Evolutionary conservation across 92 coral and sea anemone genomes (phyloP).

Genomic region (Epizoanthus rinbou): DNA sequence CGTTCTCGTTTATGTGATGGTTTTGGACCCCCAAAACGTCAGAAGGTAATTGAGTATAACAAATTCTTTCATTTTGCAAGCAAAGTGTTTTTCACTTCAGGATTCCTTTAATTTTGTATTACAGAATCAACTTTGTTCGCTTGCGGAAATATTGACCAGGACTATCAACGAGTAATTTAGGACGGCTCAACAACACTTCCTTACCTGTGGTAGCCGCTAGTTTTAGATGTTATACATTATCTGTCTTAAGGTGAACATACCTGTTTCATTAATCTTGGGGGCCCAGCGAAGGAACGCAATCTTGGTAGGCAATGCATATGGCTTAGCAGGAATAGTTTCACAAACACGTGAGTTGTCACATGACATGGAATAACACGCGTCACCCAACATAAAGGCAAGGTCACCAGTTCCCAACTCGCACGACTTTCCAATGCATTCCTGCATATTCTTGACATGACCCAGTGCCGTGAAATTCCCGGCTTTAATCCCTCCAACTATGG

Average conservation of each 20-base stretch:
- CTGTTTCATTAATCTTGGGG: slow-evolving; percentile 93
- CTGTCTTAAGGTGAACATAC: slow-evolving; percentile 31
- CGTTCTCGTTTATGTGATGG: no score
- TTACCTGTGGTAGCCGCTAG: no score
- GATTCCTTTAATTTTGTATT: no score
- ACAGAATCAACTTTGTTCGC: no score
- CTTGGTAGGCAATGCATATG: slow-evolving; percentile 79
- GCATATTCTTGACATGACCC: slow-evolving; percentile 92
- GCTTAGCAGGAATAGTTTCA: slow-evolving; percentile 94
- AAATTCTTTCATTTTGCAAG: no score
- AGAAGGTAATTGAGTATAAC: no score
- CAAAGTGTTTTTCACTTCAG: no score
- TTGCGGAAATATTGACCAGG: no score
- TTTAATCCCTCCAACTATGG: slow-evolving; percentile 94
- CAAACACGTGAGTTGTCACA: slow-evolving; percentile 90
- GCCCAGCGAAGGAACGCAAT: slow-evolving; percentile 97
- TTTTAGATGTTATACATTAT: no score
- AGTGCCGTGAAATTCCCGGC: slow-evolving; percentile 94
- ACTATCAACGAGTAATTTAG: no score
- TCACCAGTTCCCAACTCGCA: slow-evolving; percentile 94
- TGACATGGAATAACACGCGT: slow-evolving; percentile 80
- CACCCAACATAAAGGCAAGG: slow-evolving; percentile 91
- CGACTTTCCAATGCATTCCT: slow-evolving; percentile 95
- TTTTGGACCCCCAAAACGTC: no score
- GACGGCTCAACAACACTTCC: no score